phyloP scores from a whole-genome alignment of 2,888 invertebrate genomes.

The Formica aserva region DNA sequence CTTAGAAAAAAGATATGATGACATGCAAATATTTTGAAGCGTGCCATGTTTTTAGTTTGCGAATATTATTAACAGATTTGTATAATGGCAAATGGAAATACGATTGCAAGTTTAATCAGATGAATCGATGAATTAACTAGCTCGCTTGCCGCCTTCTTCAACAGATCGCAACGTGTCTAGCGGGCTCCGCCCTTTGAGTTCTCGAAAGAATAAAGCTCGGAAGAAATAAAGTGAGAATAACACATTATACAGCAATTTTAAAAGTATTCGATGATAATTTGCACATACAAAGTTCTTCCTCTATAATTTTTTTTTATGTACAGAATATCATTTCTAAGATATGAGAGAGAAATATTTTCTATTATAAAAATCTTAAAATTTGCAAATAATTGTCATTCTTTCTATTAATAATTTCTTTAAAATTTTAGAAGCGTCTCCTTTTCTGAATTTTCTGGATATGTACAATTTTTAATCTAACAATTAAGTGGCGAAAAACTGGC shows the following conservation, averaged over 20 bases:
- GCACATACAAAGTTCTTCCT: too few relatives aligned
- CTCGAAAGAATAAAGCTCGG: background rate
- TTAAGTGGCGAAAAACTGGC: too few relatives aligned
- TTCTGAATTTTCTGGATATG: background rate
- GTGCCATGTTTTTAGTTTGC: background rate
- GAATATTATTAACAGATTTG: background rate
- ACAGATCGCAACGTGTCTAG: background rate
- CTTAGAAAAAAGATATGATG: background rate
- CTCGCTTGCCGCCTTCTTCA: background rate
- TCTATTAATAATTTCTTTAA: background rate
- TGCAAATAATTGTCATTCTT: background rate
- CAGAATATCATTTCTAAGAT: background rate
- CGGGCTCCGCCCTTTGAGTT: conserved; percentile 18
- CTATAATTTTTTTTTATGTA: background rate
- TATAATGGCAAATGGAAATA: background rate
- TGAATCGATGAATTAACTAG: conserved; percentile 3
- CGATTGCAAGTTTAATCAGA: background rate
- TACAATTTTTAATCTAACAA: background rate
- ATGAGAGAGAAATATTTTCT: background rate
- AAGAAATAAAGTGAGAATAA: background rate
- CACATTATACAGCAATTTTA: background rate
- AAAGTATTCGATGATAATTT: background rate
- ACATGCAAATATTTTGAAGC: background rate
- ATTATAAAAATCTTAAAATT: too few relatives aligned
- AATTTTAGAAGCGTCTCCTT: background rate